These are phyloP conservation scores for Zele albiditarsus DNA, from an alignment of 2,888 invertebrate genomes.

Conservation along the genomic window DNA sequence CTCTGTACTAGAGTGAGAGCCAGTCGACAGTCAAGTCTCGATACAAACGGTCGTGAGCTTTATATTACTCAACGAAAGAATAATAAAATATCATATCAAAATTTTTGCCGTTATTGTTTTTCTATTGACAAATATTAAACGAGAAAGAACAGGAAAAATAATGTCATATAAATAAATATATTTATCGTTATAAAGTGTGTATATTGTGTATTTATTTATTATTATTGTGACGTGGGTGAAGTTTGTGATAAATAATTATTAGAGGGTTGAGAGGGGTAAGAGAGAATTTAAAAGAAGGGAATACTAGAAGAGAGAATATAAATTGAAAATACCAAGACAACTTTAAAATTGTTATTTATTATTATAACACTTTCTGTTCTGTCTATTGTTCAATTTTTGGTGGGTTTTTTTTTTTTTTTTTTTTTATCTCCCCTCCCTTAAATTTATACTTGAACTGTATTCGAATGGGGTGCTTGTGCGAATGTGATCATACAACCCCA, in stretches of 20 bases:
- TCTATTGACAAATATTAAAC: no score
- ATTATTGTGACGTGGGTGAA: no score
- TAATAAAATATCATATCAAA: background rate
- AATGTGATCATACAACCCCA: slow-evolving; percentile 70
- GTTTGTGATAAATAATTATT: no score
- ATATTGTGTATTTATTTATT: no score
- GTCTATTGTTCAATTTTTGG: background rate
- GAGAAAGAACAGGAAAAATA: no score
- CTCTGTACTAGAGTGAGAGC: slow-evolving; percentile 69
- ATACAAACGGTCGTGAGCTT: slow-evolving; percentile 67
- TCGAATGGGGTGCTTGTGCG: slow-evolving; percentile 74
- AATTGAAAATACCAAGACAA: no score
- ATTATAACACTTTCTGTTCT: background rate
- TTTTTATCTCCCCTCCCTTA: background rate
- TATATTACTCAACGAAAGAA: background rate
- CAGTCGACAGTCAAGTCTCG: slow-evolving; percentile 71
- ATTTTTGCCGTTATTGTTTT: background rate
- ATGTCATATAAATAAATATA: no score
- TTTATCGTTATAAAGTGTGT: no score
- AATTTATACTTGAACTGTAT: slow-evolving; percentile 19
- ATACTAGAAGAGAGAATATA: background rate
- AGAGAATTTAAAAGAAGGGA: no score
- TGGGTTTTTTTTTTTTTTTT: background rate
- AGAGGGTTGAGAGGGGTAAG: background rate
- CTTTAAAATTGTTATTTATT: no score